Percentiles rank a stretch among this genome's conserved stretches.
phyloP scores from a whole-genome alignment of 2,113 vertebrate species.

The Acanthisitta chloris region DNA sequence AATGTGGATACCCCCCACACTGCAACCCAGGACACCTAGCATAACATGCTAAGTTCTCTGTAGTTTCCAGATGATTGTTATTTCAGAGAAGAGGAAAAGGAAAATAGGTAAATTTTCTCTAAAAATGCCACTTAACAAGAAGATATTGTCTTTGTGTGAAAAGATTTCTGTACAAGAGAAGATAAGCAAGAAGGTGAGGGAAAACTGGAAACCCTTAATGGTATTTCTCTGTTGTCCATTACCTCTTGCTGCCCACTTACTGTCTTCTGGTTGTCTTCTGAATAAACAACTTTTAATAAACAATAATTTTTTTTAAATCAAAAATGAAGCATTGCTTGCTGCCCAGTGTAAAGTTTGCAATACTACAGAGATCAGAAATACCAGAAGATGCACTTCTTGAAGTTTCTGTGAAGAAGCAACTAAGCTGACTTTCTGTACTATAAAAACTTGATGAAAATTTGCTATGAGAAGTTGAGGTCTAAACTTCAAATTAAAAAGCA shows the following conservation, averaged over 20 bases:
- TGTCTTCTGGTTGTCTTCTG: not conserved
- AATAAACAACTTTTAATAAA: not conserved
- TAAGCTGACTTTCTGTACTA: not conserved
- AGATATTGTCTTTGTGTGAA: not conserved
- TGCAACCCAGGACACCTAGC: too few species aligned
- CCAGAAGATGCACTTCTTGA: not conserved
- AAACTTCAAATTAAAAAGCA: not conserved
- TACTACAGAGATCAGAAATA: not conserved
- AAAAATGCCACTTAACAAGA: not conserved
- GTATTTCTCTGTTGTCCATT: not conserved
- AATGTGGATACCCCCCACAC: too few species aligned
- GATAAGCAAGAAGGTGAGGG: not conserved
- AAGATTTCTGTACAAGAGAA: not conserved
- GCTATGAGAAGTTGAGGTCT: not conserved
- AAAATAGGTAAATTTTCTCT: not conserved
- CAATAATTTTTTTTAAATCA: not conserved
- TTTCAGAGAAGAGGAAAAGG: not conserved
- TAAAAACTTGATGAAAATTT: not conserved
- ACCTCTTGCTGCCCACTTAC: not conserved
- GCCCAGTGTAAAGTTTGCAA: not conserved
- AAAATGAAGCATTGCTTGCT: not conserved
- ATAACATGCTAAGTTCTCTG: not conserved
- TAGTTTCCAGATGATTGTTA: not conserved
- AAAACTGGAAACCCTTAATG: not conserved
- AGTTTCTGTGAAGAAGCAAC: not conserved